These are phyloP conservation scores for Chaetodon trifasciatus DNA, from an alignment of 2,797 vertebrate genomes.

Conservation along the genomic window DNA sequence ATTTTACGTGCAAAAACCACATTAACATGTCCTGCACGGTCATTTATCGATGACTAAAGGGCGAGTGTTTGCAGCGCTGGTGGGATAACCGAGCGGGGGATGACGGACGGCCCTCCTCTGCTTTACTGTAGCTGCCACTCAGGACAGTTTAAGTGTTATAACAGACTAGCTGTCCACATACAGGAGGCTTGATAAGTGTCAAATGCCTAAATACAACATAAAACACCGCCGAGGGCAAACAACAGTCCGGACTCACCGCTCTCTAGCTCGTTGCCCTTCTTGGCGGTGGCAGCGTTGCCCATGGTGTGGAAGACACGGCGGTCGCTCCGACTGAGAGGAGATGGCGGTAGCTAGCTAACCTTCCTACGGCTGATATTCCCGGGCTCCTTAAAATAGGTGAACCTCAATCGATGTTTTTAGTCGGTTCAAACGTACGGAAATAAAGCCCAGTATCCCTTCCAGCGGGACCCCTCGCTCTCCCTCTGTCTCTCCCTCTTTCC, in stretches of 20 bases:
- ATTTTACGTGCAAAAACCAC: neutral
- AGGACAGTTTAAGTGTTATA: conserved; percentile 15
- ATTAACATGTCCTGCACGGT: neutral
- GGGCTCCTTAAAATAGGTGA: conserved; percentile 44
- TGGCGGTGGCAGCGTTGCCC: conserved; percentile 97
- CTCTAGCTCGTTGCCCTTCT: conserved; percentile 98
- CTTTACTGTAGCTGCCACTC: conserved; percentile 25
- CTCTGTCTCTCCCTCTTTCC: conserved; percentile 47
- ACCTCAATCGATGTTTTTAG: conserved; percentile 5
- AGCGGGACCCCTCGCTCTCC: conserved; percentile 39
- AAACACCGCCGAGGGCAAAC: neutral
- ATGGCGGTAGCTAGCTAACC: conserved; percentile 80
- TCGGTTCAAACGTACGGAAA: conserved; percentile 12
- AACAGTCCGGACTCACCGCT: conserved; percentile 89
- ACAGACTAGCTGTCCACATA: conserved; percentile 26
- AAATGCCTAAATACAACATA: neutral
- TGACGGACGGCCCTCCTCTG: conserved; percentile 38
- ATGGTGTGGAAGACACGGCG: conserved; percentile 88
- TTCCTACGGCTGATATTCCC: conserved; percentile 60
- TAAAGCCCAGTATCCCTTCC: conserved; percentile 51
- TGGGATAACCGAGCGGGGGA: conserved; percentile 34
- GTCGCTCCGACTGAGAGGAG: conserved; percentile 76
- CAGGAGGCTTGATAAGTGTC: neutral
- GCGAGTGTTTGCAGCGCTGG: conserved; percentile 19
- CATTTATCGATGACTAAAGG: neutral